phyloP scores from a whole-genome alignment of 2,797 vertebrate genomes.

The Thalassophryne amazonica region DNA sequence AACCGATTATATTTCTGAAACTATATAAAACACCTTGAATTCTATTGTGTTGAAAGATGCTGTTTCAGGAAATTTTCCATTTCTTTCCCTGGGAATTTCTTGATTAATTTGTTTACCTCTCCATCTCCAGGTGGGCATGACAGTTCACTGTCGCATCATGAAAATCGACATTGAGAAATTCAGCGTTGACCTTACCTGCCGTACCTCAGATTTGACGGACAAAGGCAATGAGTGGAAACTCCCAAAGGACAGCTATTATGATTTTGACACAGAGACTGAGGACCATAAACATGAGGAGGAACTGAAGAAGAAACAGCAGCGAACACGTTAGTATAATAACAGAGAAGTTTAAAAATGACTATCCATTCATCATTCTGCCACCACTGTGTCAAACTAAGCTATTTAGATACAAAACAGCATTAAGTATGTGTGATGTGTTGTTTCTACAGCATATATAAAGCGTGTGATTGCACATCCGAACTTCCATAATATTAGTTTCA shows the following conservation, averaged over 20 bases:
- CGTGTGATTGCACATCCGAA: slow-evolving; percentile 98
- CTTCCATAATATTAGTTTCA: slow-evolving; percentile 99
- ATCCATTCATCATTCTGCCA: no score
- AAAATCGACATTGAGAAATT: slow-evolving; percentile 99
- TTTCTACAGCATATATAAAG: slow-evolving; percentile 90
- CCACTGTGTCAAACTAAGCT: no score
- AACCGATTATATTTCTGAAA: no score
- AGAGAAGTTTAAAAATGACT: no score
- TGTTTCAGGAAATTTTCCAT: no score
- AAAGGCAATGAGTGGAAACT: slow-evolving; percentile 98
- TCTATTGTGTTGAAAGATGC: no score
- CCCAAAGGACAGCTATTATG: slow-evolving; percentile 96
- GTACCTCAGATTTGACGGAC: slow-evolving; percentile 95
- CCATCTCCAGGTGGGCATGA: slow-evolving; percentile 91
- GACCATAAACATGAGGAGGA: slow-evolving; percentile 95
- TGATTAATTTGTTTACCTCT: not conserved
- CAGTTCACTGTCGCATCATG: slow-evolving; percentile 98
- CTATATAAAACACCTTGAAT: no score
- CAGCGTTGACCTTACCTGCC: slow-evolving; percentile 95
- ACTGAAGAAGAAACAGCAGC: slow-evolving; percentile 93
- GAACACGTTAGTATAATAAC: slow-evolving; percentile 86
- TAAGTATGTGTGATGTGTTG: no score
- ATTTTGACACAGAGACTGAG: slow-evolving; percentile 92
- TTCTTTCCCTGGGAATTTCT: not conserved
- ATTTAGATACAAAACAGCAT: no score